A percentile compares a stretch with the other conserved stretches of the same genome.
Conservation (phyloP, 2,888 invertebrate species). For the Onchidella celtica region DNA sequence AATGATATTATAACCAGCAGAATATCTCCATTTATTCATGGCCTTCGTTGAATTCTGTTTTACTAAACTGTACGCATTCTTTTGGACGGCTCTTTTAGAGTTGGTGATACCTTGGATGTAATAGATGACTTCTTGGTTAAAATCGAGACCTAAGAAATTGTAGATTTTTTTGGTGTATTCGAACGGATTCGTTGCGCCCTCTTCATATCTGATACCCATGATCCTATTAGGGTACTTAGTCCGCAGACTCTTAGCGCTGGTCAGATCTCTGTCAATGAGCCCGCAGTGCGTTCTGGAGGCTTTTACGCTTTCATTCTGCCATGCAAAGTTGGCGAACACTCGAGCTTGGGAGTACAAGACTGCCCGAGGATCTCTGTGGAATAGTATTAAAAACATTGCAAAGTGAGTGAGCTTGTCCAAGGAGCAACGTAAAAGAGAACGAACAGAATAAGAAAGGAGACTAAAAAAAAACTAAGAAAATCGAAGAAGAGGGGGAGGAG, state of each 20-base stretch:
- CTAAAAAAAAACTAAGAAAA: too few species aligned
- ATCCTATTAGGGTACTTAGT: slow-evolving; percentile 36
- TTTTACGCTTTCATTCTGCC: slow-evolving; percentile 8
- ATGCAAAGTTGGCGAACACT: slow-evolving; percentile 42
- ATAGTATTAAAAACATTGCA: neutral
- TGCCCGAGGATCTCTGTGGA: slow-evolving; percentile 48
- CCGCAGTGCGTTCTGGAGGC: slow-evolving; percentile 32
- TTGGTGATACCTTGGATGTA: neutral
- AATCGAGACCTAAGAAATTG: slow-evolving; percentile 37
- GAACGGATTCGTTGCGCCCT: slow-evolving; percentile 27
- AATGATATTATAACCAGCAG: neutral
- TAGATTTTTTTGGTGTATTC: slow-evolving; percentile 42
- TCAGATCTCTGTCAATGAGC: slow-evolving; percentile 32
- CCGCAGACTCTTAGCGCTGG: neutral
- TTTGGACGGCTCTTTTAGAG: neutral
- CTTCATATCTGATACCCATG: slow-evolving; percentile 46
- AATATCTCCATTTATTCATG: slow-evolving; percentile 19
- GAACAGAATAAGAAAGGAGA: too few species aligned
- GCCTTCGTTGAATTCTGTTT: neutral
- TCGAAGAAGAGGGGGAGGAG: too few species aligned
- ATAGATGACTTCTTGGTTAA: neutral
- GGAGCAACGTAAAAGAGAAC: too few species aligned
- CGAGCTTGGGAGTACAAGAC: slow-evolving; percentile 33
- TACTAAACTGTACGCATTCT: neutral
- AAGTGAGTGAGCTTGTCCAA: too few species aligned